Evolutionary conservation across 2,797 vertebrate genomes (phyloP).

Genomic region (Chaetophractus vellerosus): DNA sequence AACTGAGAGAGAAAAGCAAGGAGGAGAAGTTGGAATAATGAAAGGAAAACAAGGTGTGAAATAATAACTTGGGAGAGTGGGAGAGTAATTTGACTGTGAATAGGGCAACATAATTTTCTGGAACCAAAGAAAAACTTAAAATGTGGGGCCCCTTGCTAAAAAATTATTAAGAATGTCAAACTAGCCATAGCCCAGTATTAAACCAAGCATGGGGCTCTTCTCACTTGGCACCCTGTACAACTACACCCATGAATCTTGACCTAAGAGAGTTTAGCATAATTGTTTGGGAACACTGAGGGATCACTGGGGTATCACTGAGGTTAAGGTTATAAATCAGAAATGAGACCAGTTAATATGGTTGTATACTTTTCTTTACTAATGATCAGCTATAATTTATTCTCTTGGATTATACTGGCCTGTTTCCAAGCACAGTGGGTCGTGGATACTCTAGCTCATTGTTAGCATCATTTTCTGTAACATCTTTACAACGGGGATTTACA

Average conservation of each 20-base stretch:
- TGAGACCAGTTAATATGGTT: background rate
- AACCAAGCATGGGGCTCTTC: background rate
- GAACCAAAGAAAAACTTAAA: background rate
- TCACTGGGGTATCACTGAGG: background rate
- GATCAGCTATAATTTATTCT: slow-evolving; percentile 8
- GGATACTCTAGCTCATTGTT: background rate
- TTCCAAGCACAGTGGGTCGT: background rate
- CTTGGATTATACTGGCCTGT: background rate
- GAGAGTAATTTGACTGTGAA: background rate
- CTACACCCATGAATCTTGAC: background rate
- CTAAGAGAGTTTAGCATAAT: background rate
- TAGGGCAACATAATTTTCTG: background rate
- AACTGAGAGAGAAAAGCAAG: slow-evolving; percentile 8
- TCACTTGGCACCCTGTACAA: background rate
- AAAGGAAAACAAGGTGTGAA: background rate
- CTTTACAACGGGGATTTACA: background rate
- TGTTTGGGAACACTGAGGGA: background rate
- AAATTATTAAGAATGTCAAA: slow-evolving; percentile 35
- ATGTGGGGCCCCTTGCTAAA: background rate
- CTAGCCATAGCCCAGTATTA: background rate
- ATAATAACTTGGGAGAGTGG: background rate
- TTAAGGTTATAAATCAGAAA: background rate
- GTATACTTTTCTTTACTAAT: slow-evolving; percentile 50
- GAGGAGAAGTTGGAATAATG: background rate
- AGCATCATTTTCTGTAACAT: background rate